phyloP scores from a whole-genome alignment of 2,888 invertebrate species.

The Iphiclides podalirius region DNA sequence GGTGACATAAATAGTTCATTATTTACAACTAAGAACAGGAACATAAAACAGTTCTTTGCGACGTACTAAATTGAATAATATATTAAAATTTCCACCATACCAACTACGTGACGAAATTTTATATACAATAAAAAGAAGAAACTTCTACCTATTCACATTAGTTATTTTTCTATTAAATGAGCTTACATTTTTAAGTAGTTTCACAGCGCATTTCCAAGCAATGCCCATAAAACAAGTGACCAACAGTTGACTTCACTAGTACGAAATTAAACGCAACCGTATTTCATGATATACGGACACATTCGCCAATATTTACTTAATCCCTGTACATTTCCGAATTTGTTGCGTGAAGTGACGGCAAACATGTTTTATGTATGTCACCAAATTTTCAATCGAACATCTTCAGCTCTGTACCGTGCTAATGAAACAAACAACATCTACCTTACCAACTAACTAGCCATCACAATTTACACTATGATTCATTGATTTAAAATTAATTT shows the following conservation, averaged over 20 bases:
- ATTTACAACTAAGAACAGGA: constrained; percentile 77
- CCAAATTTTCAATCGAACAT: constrained; percentile 8
- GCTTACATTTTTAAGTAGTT: constrained; percentile 57
- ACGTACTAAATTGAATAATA: constrained; percentile 62
- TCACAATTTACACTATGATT: constrained; percentile 56
- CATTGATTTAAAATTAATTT: constrained; percentile 47
- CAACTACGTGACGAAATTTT: constrained; percentile 55
- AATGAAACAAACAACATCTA: constrained; percentile 35
- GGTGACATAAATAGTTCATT: constrained; percentile 54
- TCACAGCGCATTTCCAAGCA: constrained; percentile 69
- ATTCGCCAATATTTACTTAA: constrained; percentile 54
- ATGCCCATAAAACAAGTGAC: constrained; percentile 38
- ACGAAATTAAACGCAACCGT: constrained; percentile 10
- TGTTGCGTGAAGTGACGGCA: constrained; percentile 51
- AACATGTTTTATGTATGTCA: constrained; percentile 6
- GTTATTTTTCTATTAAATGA: constrained; percentile 51
- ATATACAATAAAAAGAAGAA: constrained; percentile 66
- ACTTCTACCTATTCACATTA: constrained; percentile 65
- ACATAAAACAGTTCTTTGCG: constrained; percentile 76
- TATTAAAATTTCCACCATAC: constrained; percentile 69
- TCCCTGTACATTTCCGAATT: constrained; percentile 80
- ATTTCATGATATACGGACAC: constrained; percentile 39
- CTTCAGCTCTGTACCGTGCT: constrained; percentile 25
- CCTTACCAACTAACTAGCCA: constrained; percentile 46
- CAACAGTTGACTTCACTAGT: constrained; percentile 28